phyloP scores from a whole-genome alignment of 2,797 vertebrate genomes.

The Alcedo atthis region DNA sequence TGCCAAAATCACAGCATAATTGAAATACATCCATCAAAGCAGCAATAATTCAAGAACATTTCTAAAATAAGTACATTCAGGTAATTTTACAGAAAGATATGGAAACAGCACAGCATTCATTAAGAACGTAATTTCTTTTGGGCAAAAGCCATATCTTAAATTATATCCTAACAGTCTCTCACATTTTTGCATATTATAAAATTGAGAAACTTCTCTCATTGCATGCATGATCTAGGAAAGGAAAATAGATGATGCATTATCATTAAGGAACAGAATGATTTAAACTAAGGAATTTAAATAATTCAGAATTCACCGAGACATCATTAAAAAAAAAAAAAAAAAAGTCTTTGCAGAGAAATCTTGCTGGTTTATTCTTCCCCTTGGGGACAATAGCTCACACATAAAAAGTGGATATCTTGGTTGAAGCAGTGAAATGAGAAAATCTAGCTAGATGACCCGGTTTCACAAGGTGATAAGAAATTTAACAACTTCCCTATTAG shows the following conservation, averaged over 20 bases:
- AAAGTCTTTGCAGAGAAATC: not conserved
- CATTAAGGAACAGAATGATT: not conserved
- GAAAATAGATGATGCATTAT: not conserved
- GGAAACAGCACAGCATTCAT: not conserved
- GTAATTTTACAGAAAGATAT: not conserved
- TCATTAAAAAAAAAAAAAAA: slow-evolving; percentile 39
- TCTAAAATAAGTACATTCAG: not conserved
- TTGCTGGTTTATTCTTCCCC: not conserved
- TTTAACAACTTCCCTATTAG: slow-evolving; percentile 29
- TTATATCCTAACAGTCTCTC: not conserved
- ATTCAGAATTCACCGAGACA: not conserved
- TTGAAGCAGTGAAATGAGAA: slow-evolving; percentile 11
- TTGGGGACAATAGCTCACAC: not conserved
- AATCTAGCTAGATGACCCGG: not conserved
- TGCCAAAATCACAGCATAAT: not conserved
- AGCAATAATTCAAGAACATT: not conserved
- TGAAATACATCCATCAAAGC: not conserved
- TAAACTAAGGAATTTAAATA: not conserved
- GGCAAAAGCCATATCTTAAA: not conserved
- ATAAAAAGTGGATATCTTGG: not conserved
- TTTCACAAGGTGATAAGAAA: slow-evolving; percentile 53
- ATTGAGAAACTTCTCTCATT: not conserved
- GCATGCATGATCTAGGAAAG: not conserved
- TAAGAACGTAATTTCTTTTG: not conserved
- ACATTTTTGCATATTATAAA: not conserved